phyloP scores from a whole-genome alignment of 2,113 vertebrate genomes.

The Stegastes partitus region DNA sequence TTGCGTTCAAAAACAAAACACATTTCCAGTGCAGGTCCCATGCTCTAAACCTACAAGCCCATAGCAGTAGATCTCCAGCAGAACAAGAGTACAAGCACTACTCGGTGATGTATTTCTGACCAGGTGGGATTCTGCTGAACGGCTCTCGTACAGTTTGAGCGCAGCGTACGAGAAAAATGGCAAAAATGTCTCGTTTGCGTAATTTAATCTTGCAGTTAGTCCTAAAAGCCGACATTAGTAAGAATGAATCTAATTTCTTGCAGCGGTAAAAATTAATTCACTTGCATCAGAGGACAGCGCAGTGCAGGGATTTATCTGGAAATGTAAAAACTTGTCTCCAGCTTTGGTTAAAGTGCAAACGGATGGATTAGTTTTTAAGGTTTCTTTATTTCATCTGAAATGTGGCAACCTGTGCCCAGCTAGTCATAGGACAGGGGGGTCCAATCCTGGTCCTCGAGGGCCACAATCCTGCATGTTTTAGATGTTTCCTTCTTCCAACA shows the following conservation, averaged over 20 bases:
- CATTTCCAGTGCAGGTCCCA: conserved; percentile 44
- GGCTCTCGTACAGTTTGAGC: neutral
- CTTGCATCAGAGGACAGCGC: too few species aligned
- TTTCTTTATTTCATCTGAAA: neutral
- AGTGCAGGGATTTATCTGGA: too few species aligned
- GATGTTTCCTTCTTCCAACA: too few species aligned
- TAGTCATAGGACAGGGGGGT: too few species aligned
- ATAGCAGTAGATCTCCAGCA: conserved; percentile 42
- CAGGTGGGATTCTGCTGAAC: neutral
- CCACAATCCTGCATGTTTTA: too few species aligned
- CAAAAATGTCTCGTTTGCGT: neutral
- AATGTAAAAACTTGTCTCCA: neutral
- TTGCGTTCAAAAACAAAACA: conserved; percentile 20
- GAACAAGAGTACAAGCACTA: conserved; percentile 43
- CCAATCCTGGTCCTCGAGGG: too few species aligned
- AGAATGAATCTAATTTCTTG: too few species aligned
- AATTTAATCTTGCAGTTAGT: too few species aligned
- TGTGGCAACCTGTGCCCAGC: too few species aligned
- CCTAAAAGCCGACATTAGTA: too few species aligned
- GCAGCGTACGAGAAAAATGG: neutral
- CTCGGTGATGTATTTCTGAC: neutral
- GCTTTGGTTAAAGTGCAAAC: neutral
- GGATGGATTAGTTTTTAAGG: too few species aligned
- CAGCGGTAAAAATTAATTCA: too few species aligned
- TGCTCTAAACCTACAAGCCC: conserved; percentile 58